phyloP scores from a whole-genome alignment of 2,113 vertebrate species.

The Pseudorectes ferrugineus region DNA sequence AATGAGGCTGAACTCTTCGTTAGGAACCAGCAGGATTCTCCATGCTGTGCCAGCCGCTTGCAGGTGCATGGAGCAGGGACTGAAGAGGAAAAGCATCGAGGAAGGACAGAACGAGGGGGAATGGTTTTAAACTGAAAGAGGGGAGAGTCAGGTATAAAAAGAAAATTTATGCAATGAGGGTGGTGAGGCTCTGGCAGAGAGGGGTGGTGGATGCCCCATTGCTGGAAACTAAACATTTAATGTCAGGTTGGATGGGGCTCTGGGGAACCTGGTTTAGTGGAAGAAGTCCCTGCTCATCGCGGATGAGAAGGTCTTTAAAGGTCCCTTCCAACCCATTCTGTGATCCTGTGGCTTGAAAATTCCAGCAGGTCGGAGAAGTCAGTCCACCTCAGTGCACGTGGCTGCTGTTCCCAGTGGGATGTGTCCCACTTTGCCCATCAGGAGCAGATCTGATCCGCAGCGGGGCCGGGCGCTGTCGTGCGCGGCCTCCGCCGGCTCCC shows the following conservation, averaged over 20 bases:
- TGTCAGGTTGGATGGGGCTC: background rate
- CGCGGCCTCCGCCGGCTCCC: background rate
- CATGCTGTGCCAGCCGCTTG: background rate
- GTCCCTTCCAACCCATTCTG: background rate
- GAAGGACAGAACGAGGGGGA: background rate
- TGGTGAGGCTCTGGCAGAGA: background rate
- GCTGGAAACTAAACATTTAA: background rate
- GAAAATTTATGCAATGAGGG: accelerated
- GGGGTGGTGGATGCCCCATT: background rate
- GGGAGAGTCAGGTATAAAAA: background rate
- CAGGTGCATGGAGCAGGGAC: background rate
- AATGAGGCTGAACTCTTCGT: background rate
- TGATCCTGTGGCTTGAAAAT: background rate
- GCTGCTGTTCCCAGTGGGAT: background rate
- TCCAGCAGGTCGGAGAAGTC: background rate
- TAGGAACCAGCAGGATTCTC: background rate
- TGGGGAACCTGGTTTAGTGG: background rate
- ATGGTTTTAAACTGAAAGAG: background rate
- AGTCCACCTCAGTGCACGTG: background rate
- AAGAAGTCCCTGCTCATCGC: accelerated
- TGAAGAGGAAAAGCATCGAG: background rate
- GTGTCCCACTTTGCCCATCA: accelerated
- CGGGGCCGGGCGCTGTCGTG: background rate
- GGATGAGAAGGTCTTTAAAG: accelerated
- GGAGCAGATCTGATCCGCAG: background rate